A percentile compares a stretch with the other conserved stretches of the same genome.
Evolutionary conservation across 2,888 invertebrate species (phyloP).

Genomic region (Sylvicola fuscatus): DNA sequence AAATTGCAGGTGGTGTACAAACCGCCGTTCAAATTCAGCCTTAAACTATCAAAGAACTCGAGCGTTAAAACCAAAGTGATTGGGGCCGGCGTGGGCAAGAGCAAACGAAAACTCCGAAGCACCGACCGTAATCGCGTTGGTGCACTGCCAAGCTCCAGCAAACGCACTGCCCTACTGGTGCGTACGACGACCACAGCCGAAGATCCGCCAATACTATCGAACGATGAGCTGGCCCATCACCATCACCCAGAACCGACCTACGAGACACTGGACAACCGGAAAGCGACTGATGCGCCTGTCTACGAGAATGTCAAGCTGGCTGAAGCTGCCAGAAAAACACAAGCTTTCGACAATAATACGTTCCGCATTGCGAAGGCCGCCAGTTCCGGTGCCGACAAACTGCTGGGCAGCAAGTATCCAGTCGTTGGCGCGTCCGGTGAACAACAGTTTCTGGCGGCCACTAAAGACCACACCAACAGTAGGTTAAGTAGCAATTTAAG

Average conservation of each 20-base stretch:
- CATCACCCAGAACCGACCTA: too few relatives aligned
- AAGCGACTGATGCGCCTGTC: background rate
- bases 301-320: constrained; percentile 2
- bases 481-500: constrained; percentile 5
- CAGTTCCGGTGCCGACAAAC: background rate
- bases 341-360: background rate
- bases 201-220: too few relatives aligned
- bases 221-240: too few relatives aligned
- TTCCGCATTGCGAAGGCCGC: constrained; percentile 1
- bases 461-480: constrained; percentile 8
- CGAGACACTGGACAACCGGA: too few relatives aligned
- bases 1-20: constrained; percentile 70
- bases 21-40: constrained; percentile 70
- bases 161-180: constrained; percentile 19
- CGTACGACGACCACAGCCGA: constrained; percentile 9
- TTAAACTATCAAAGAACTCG: constrained; percentile 37
- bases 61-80: constrained; percentile 23
- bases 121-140: too few relatives aligned
- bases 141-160: constrained; percentile 7
- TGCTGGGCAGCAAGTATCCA: background rate
- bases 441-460: constrained; percentile 3
- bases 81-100: too few relatives aligned
- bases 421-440: background rate
- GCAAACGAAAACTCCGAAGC: too few relatives aligned
- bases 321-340: background rate